phyloP scores from a whole-genome alignment of 2,113 vertebrate species.

The Lepus americanus region DNA sequence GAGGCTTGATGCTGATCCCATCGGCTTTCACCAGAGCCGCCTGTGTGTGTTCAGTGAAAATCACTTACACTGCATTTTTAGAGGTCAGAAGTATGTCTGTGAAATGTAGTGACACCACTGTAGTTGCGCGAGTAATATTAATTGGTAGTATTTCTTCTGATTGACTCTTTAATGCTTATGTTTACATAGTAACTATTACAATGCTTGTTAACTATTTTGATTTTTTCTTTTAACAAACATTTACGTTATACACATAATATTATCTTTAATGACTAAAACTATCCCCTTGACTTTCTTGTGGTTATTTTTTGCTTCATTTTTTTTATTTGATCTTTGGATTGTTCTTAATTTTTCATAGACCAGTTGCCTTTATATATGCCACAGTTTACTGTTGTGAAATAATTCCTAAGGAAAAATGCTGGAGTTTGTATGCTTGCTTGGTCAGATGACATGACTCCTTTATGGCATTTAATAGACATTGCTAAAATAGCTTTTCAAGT shows the following conservation, averaged over 20 bases:
- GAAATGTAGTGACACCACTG: too few species aligned
- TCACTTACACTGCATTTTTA: not conserved
- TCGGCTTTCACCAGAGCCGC: not conserved
- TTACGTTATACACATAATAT: not conserved
- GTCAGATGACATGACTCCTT: not conserved
- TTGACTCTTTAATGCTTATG: not conserved
- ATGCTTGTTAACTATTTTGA: not conserved
- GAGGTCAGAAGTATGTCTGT: not conserved
- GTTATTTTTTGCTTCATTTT: not conserved
- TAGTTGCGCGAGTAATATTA: not conserved
- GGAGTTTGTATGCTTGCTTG: not conserved
- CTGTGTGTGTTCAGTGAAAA: too few species aligned
- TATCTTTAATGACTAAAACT: not conserved
- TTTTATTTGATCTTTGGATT: not conserved
- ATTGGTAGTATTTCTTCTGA: not conserved
- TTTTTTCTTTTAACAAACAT: not conserved
- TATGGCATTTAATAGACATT: not conserved
- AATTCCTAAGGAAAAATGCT: not conserved
- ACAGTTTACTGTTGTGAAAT: not conserved
- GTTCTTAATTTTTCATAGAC: not conserved
- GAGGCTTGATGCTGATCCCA: rapidly evolving
- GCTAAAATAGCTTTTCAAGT: not conserved
- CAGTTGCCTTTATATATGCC: not conserved
- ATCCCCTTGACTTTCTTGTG: not conserved
- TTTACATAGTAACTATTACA: too few species aligned